Base-by-base conservation (phyloP, 2,113 vertebrate genomes). In the Lipophrys pholis region DNA sequence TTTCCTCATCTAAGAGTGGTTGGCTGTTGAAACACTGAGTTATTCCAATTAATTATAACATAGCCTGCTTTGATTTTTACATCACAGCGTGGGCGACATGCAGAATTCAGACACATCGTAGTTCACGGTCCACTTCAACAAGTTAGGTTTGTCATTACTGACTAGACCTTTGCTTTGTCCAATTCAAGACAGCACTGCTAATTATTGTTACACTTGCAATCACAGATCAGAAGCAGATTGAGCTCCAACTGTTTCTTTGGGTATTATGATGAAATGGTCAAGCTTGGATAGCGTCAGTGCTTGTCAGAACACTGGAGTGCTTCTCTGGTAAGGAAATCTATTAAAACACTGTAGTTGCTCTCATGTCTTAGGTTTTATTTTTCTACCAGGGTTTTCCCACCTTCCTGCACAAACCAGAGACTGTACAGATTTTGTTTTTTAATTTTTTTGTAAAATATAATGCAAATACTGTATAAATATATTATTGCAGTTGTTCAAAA, bases 371-470 rank as follows among this genome's bases (percentile, higher is more conserved):
- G 75, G n/a, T 78, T 88, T 73, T 78, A 81, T 91, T 92, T 91
- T 91, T 91, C 69, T 91, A 92, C 77, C 73, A 71, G 56, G 58
- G 95, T 97, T 94, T 95, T 96, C 95, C 95, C 94, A 91, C 55
- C 93, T 92, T 95, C 94, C 94, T 95, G 93, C 95, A 96, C 94
- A 96, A 95, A 94, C 94, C 93, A 95, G 93, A 94, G 92, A 93
- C 92, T 96, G 95, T 96, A 96, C 94, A 96, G 94, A 95, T 94
- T 95, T 95, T 95, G 94, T 95, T 87, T 81, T 67, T 55, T 6
- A n/a, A 7, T 95, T 95, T 61, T 87, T 91, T 91, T 89, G 85
- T 88, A 83, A 87, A 87, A 84, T 73, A 86, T 84, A 79, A 79
- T 71, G 79, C 58, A 84, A 84, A 80, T 80, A 89, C 68, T 87